These are phyloP conservation scores for Rhinopomastus cyanomelas DNA, from an alignment of 2,113 vertebrate species.

Conservation along the genomic window DNA sequence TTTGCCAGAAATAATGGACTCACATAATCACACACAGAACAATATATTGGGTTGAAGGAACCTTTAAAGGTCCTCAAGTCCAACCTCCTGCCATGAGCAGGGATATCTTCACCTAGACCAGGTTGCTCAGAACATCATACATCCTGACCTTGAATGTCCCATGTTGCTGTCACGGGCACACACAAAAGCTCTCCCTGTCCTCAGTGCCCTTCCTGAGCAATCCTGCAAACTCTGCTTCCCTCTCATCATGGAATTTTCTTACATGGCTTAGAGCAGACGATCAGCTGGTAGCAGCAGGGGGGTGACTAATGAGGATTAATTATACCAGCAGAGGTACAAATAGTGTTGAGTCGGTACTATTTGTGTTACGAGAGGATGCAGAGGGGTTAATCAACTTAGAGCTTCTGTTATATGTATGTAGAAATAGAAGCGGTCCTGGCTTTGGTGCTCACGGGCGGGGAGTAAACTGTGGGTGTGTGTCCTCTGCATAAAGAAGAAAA, in stretches of 20 bases:
- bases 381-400: not conserved
- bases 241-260: accelerated
- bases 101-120: too few relatives aligned
- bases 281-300: not conserved
- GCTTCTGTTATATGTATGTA: not conserved
- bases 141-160: too few relatives aligned
- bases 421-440: not conserved
- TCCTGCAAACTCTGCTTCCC: not conserved
- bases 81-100: too few relatives aligned
- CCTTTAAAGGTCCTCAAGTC: too few relatives aligned
- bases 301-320: not conserved
- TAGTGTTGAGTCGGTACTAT: accelerated
- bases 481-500: not conserved
- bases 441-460: not conserved
- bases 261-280: not conserved
- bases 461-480: accelerated
- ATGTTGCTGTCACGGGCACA: not conserved
- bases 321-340: not conserved
- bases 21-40: too few relatives aligned
- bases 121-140: too few relatives aligned
- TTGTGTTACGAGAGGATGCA: not conserved
- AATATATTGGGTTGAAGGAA: too few relatives aligned
- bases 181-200: not conserved
- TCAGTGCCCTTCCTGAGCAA: not conserved
- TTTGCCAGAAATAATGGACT: not conserved